A percentile compares a stretch with the other conserved stretches of the same genome.
These are phyloP conservation scores for Fregata magnificens DNA, from an alignment of 2,113 vertebrate genomes.

Conservation along the genomic window DNA sequence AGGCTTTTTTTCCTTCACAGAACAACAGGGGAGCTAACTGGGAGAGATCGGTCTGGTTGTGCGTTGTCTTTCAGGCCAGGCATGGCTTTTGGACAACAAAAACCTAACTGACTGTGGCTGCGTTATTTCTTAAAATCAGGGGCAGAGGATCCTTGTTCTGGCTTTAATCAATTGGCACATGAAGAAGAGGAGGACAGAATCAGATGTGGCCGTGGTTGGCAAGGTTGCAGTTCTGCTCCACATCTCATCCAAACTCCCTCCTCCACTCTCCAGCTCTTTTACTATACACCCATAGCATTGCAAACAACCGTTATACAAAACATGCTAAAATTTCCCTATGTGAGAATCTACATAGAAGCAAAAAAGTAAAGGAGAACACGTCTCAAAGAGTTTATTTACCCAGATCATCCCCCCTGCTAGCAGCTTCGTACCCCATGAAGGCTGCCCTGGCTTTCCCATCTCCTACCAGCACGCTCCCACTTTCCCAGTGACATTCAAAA, in stretches of 20 bases:
- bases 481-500: not conserved
- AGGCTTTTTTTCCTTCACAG: not conserved
- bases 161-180: not conserved
- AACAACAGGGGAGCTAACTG: not conserved
- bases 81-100: not conserved
- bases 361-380: not conserved
- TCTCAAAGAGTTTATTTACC: not conserved
- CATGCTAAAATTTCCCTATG: not conserved
- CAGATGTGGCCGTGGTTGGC: accelerated
- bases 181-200: not conserved
- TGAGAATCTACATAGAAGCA: not conserved
- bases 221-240: not conserved
- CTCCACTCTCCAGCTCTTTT: not conserved
- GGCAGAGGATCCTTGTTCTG: not conserved
- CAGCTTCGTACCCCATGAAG: not conserved
- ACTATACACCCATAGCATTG: not conserved
- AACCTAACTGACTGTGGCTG: not conserved
- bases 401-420: not conserved
- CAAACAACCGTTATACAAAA: not conserved
- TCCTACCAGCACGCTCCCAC: accelerated
- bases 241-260: not conserved
- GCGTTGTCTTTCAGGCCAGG: not conserved
- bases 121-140: not conserved
- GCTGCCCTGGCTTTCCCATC: not conserved
- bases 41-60: not conserved